Percentiles rank a stretch among this genome's conserved stretches.
These are phyloP conservation scores for Cyprinodon brontotheroides DNA, from an alignment of 2,113 vertebrate genomes.

Conservation along the genomic window DNA sequence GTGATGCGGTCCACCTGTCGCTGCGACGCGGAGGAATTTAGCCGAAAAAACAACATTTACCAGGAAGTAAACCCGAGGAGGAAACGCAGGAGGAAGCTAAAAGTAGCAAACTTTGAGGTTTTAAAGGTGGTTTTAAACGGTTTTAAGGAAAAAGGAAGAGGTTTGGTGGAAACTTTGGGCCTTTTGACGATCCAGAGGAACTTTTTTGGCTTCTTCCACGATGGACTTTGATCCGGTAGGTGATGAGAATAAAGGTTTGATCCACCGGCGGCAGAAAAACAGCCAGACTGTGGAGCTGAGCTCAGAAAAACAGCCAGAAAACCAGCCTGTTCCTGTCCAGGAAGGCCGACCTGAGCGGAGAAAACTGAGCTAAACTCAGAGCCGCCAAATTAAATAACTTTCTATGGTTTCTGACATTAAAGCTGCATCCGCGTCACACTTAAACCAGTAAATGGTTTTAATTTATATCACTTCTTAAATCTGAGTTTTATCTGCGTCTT, in stretches of 20 bases:
- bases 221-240: conserved; percentile 74
- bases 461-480: too few species aligned
- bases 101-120: conserved; percentile 3
- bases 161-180: background rate
- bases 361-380: too few species aligned
- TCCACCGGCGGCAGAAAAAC: background rate
- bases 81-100: conserved; percentile 10
- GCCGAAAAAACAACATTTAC: conserved; percentile 46
- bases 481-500: too few species aligned
- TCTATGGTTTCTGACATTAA: too few species aligned
- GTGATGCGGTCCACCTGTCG: background rate
- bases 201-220: conserved; percentile 15
- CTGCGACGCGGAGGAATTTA: conserved; percentile 47
- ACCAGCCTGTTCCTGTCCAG: too few species aligned
- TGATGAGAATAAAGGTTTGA: background rate
- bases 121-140: background rate
- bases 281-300: too few species aligned
- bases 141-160: background rate
- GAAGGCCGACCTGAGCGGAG: too few species aligned
- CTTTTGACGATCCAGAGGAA: background rate
- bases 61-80: conserved; percentile 71
- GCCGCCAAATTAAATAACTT: too few species aligned
- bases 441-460: too few species aligned
- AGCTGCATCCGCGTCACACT: too few species aligned
- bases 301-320: too few species aligned